Base-by-base conservation (phyloP, 2,888 invertebrate genomes). In the Zootermopsis nevadensis region DNA sequence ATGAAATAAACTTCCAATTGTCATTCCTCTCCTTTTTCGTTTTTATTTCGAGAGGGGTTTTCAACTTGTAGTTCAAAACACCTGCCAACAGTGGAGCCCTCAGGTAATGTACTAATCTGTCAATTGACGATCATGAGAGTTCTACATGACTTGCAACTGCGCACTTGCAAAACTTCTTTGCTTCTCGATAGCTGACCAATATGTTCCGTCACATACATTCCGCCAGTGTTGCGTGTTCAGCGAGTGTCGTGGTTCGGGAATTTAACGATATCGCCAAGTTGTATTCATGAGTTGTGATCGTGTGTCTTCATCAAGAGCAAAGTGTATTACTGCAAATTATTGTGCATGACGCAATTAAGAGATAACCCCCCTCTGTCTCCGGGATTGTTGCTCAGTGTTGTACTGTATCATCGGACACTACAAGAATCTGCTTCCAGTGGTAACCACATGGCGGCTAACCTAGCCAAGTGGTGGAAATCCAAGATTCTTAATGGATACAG, bases 391-490 rank as follows among this genome's bases (percentile, higher is more conserved):
- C 38, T 74, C 24, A 74, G 69, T 31, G 69, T 69, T 69, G 69
- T 38, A 35, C 74, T 74, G 35, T 74, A 74, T 74, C 74, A 74
- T 74, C 74, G 74, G 38, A 74, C 74, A 74, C 74, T 74, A 35
- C 74, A 38, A 27, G 24, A 74, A 38, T 74, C 74, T 24, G 24
- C 74, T 38, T 33, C 24, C 74, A 74, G 38, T 38, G 33, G 38
- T 74, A 38, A 74, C 31, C 77, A 38, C 81, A 94, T 94, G 94
- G 94, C 94, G 91, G 93, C 93, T 91, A 93, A 93, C 92, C 92
- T 94, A 89, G 93, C 94, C 90, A 93, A 93, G 92, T 94, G 94
- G 94, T 94, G 94, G 93, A 93, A 93, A 91, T 93, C 93, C 90
- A 93, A 93, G 91, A 93, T 94, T 91, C 92, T 93, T 90, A 93